Base-by-base conservation (phyloP, 2,888 invertebrate species). In the Rhagonycha fulva region DNA sequence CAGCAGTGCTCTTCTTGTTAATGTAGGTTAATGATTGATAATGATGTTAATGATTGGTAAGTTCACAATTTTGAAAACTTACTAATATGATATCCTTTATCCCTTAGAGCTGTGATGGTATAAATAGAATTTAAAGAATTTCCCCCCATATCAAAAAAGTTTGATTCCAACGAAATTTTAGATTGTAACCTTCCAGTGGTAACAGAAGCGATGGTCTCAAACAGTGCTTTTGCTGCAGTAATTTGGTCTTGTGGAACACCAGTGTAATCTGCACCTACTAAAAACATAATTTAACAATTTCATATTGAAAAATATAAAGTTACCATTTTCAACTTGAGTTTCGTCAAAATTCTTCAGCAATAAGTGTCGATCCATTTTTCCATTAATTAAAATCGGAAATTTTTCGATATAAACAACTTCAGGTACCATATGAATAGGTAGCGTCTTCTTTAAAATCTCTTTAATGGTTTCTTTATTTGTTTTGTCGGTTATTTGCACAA, bases 81-180 rank as follows among this genome's bases (percentile, higher is more conserved):
- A 91, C 95, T 92, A 81, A 96, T 94, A 81, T 90, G 90, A 84
- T 93, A 96, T 12, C 95, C 95, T 83, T 92, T 92, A 72, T 96
- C 94, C 67, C 92, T 89, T 68, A 96, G 86, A 83, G 91, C 90
- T 0, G 94, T 94, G 7, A 96, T 94, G 0, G 95, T 95, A 80
- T 91, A 93, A 75, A 96, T 93, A 0, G 96, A 95, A 85, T 96
- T 96, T 19, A 96, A 89, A 0, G 96, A 96, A 84, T 96, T 96
- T 9, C 96, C 96, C 1, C 96, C 96, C 32, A 96, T 89, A 82
- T 95, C 93, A 85, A 94, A 96, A 87, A 96, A 96, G 81, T 95
- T 95, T 0, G 93, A 91, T 14, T 91, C 87, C 0, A 92, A 84
- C 0, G 91, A 90, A 9, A 96, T 87, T 0, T 90, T 90, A 0